Percentiles rank a stretch among this genome's conserved stretches.
Evolutionary conservation across 2,797 vertebrate species (phyloP).

Genomic region (Diglossa cyanea): DNA sequence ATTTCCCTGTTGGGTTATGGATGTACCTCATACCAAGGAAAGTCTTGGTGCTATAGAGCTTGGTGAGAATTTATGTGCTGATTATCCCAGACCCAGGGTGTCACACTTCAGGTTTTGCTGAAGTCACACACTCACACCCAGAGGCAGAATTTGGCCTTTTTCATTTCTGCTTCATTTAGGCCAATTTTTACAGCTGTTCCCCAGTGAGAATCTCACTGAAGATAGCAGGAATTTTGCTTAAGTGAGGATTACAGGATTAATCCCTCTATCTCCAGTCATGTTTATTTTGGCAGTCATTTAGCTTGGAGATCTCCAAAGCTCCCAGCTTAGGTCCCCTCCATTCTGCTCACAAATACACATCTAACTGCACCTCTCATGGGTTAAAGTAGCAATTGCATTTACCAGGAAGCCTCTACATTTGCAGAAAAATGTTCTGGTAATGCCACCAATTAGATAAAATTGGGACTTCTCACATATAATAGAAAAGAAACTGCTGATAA

Average conservation of each 20-base stretch:
- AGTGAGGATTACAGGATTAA: constrained; percentile 51
- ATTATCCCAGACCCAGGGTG: not conserved
- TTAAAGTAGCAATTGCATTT: constrained; percentile 1
- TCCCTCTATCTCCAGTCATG: constrained; percentile 30
- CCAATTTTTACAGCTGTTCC: constrained; percentile 34
- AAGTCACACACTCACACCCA: not conserved
- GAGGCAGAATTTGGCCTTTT: constrained; percentile 14
- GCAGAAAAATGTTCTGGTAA: not conserved
- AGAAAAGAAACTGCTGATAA: constrained; percentile 8
- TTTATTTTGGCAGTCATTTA: constrained; percentile 52
- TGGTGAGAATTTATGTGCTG: not conserved
- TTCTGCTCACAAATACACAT: not conserved
- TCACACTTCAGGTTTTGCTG: not conserved
- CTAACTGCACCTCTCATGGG: not conserved
- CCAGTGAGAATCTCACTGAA: not conserved
- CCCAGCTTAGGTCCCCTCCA: not conserved
- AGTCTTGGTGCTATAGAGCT: not conserved
- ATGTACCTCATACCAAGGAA: not conserved
- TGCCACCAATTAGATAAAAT: constrained; percentile 36
- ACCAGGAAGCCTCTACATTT: not conserved
- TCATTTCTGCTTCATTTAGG: constrained; percentile 22
- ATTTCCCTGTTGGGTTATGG: not conserved
- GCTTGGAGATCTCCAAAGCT: not conserved
- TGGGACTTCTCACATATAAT: not conserved
- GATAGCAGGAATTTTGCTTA: constrained; percentile 44